Percentiles rank a stretch among this genome's conserved stretches.
These are phyloP conservation scores for Delphinapterus leucas DNA, from an alignment of 2,113 vertebrate species.

Conservation along the genomic window DNA sequence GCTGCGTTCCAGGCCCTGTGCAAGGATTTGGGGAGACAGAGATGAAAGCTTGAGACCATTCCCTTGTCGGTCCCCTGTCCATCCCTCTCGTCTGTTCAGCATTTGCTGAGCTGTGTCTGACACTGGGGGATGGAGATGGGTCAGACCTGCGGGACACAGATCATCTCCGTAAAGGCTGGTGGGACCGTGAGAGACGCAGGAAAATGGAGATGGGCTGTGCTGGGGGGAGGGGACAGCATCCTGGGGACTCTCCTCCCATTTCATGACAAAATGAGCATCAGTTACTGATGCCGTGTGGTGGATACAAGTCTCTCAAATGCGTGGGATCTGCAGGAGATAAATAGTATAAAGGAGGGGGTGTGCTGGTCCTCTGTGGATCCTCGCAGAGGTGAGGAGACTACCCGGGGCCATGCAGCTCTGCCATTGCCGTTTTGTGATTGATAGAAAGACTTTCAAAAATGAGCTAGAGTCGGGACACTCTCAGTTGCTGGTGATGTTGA, in stretches of 20 bases:
- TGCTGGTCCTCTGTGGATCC: background rate
- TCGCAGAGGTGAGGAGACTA: background rate
- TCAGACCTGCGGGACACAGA: background rate
- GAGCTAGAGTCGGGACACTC: background rate
- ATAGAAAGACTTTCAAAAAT: background rate
- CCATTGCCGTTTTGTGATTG: background rate
- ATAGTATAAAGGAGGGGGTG: background rate
- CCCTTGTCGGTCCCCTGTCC: background rate
- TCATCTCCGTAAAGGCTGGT: background rate
- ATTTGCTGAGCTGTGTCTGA: background rate
- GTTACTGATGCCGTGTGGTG: background rate
- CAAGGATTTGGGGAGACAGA: background rate
- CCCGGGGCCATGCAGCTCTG: background rate
- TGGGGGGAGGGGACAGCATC: accelerated
- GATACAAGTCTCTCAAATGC: background rate
- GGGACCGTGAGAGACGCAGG: background rate
- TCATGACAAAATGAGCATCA: background rate
- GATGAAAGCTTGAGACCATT: background rate
- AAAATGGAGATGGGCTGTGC: accelerated
- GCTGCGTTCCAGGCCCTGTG: accelerated
- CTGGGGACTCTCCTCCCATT: background rate
- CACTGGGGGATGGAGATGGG: background rate
- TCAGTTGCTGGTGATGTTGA: background rate
- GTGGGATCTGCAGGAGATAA: accelerated
- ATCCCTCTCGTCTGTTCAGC: background rate